phyloP scores from a whole-genome alignment of 2,888 invertebrate genomes.

The Graphium colonna region DNA sequence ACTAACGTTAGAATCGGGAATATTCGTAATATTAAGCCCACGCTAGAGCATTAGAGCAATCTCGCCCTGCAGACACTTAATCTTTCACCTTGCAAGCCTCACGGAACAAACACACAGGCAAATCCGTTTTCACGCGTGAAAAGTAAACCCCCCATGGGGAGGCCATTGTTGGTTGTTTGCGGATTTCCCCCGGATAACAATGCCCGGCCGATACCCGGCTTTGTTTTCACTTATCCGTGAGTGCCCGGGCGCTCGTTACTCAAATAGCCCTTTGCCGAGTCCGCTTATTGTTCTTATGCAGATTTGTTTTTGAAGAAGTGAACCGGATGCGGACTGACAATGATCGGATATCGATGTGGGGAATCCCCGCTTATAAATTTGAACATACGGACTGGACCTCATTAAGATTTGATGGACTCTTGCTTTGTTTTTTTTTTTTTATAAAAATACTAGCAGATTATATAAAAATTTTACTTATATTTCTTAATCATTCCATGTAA shows the following conservation, averaged over 20 bases:
- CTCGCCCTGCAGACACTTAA: constrained; percentile 8
- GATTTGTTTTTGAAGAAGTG: constrained; percentile 29
- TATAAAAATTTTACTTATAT: no score
- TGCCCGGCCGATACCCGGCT: constrained; percentile 45
- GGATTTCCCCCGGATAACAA: constrained; percentile 51
- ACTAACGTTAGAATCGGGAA: no score
- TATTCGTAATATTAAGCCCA: not conserved
- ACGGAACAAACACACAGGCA: constrained; percentile 32
- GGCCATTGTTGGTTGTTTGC: constrained; percentile 47
- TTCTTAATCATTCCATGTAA: no score
- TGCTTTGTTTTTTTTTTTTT: no score
- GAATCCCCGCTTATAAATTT: not conserved
- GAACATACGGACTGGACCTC: no score
- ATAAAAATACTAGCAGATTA: no score
- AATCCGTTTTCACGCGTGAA: constrained; percentile 32
- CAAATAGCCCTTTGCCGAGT: constrained; percentile 40
- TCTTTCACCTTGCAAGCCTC: constrained; percentile 26
- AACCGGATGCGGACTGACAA: constrained; percentile 20
- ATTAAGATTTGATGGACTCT: no score
- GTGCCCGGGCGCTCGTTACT: constrained; percentile 46
- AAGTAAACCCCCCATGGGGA: constrained; percentile 31
- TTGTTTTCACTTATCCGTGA: constrained; percentile 49
- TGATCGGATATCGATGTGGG: constrained; percentile 6
- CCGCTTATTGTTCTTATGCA: constrained; percentile 35
- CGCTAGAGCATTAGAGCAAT: constrained; percentile 9